Evolutionary conservation across 2,113 vertebrate genomes (phyloP).

Genomic region (Bombycilla garrulus): DNA sequence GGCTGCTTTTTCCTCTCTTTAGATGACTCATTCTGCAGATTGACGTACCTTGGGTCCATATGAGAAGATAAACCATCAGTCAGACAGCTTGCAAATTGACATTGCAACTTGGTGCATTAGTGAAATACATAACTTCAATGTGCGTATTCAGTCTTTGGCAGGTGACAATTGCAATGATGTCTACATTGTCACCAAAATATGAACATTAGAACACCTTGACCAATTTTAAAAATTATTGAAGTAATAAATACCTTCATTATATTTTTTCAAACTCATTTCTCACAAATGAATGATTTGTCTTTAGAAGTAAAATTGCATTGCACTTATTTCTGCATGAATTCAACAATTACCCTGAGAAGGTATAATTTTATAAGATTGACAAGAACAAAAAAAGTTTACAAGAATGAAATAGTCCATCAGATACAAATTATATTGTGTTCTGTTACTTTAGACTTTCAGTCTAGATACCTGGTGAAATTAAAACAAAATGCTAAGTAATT

Average conservation of each 20-base stretch:
- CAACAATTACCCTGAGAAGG: not conserved
- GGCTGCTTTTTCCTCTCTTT: not conserved
- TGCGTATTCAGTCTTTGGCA: not conserved
- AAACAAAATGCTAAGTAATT: not conserved
- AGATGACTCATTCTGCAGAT: not conserved
- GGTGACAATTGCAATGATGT: not conserved
- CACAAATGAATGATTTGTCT: not conserved
- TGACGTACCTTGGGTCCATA: not conserved
- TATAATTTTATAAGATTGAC: not conserved
- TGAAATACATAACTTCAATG: not conserved
- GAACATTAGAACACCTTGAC: not conserved
- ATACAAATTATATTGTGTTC: not conserved
- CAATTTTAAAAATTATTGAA: not conserved
- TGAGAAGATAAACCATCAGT: not conserved
- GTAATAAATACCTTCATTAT: not conserved
- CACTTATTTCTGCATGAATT: constrained; percentile 40
- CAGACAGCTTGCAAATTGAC: not conserved
- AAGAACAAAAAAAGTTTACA: not conserved
- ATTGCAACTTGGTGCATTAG: not conserved
- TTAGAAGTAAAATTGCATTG: not conserved
- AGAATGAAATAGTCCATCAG: not conserved
- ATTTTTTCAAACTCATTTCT: not conserved
- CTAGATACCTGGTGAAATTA: not conserved
- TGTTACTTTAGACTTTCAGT: not conserved
- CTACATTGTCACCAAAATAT: not conserved